phyloP scores from a whole-genome alignment of 2,797 vertebrate genomes.

The Sebastolobus altivelis region DNA sequence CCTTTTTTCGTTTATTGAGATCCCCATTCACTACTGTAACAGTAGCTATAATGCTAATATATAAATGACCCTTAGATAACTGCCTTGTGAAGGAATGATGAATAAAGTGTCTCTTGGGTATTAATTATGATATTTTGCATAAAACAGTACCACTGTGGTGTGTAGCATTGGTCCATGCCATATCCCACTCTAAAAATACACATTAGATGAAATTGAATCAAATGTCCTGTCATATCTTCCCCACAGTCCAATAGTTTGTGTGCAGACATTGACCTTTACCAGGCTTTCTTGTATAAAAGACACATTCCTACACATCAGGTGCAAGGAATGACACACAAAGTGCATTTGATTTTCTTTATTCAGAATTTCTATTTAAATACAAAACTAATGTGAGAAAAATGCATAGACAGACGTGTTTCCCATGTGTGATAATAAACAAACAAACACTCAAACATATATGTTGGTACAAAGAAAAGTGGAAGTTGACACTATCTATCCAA shows the following conservation, averaged over 20 bases:
- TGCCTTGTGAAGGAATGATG: too few species aligned
- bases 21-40: too few species aligned
- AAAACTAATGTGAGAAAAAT: constrained; percentile 59
- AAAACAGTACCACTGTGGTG: background rate
- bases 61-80: too few species aligned
- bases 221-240: background rate
- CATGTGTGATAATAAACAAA: constrained; percentile 30
- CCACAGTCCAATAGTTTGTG: background rate
- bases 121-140: background rate
- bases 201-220: background rate
- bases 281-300: background rate
- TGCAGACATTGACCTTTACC: background rate
- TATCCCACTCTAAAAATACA: background rate
- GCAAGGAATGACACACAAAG: background rate
- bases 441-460: constrained; percentile 20
- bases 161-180: background rate
- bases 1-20: too few species aligned
- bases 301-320: background rate
- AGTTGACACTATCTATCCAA: constrained; percentile 22
- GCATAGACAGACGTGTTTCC: constrained; percentile 22
- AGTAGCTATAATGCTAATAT: too few species aligned
- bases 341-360: constrained; percentile 52
- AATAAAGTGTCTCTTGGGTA: too few species aligned
- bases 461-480: background rate
- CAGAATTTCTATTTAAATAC: constrained; percentile 67